These are phyloP conservation scores for Protonibea diacanthus DNA, from an alignment of 2,797 vertebrate species.

Conservation along the genomic window DNA sequence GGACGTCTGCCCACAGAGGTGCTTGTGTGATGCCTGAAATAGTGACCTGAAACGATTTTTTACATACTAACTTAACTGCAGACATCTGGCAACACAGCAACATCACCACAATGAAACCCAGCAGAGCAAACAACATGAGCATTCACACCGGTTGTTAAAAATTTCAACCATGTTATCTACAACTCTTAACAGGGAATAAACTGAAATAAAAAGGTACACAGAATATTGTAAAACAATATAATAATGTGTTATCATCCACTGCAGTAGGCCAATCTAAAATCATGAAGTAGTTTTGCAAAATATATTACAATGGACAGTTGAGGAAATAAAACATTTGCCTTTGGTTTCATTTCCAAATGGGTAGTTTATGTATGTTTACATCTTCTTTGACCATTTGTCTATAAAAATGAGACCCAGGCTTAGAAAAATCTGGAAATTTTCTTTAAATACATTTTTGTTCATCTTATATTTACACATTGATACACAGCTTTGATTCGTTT, in stretches of 20 bases:
- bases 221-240: not conserved
- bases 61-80: constrained; percentile 14
- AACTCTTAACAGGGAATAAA: not conserved
- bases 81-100: constrained; percentile 16
- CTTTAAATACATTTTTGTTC: not conserved
- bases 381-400: not conserved
- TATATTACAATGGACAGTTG: not conserved
- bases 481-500: not conserved
- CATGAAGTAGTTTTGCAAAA: not conserved
- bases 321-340: not conserved
- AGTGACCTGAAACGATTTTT: constrained; percentile 14
- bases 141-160: constrained; percentile 10
- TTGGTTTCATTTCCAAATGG: not conserved
- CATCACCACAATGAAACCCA: not conserved
- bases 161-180: not conserved
- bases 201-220: not conserved
- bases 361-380: not conserved
- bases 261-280: not conserved
- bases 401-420: not conserved
- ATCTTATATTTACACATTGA: not conserved
- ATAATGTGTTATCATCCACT: not conserved
- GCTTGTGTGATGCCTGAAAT: constrained; percentile 17
- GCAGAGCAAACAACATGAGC: constrained; percentile 1
- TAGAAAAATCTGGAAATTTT: not conserved
- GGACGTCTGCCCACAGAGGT: constrained; percentile 4